phyloP scores from a whole-genome alignment of 2,888 invertebrate species.

The Galerucella nymphaeae region DNA sequence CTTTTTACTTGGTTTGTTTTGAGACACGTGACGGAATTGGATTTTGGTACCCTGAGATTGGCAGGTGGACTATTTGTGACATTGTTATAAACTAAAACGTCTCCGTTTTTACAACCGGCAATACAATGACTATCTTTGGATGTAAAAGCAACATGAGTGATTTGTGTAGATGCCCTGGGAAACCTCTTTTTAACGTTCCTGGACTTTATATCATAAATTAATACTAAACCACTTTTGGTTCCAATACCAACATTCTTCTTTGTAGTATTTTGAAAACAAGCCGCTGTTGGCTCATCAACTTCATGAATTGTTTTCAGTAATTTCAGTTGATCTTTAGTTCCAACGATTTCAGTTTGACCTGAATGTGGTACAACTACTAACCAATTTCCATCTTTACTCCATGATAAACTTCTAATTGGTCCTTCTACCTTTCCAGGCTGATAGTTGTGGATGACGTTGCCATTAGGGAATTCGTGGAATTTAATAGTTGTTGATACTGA shows the following conservation, averaged over 20 bases:
- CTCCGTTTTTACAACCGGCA: constrained; percentile 59
- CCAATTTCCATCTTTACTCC: constrained; percentile 63
- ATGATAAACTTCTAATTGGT: constrained; percentile 59
- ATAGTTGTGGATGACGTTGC: constrained; percentile 68
- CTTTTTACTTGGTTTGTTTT: constrained; percentile 57
- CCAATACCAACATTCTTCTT: constrained; percentile 59
- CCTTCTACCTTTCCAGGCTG: constrained; percentile 54
- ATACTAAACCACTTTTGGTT: constrained; percentile 57
- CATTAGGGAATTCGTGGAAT: constrained; percentile 68
- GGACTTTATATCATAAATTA: constrained; percentile 61
- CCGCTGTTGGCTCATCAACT: constrained; percentile 60
- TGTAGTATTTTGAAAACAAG: constrained; percentile 59
- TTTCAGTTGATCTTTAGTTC: constrained; percentile 58
- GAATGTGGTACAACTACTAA: constrained; percentile 59
- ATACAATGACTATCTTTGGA: constrained; percentile 60
- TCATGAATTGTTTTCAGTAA: constrained; percentile 58
- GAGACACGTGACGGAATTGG: constrained; percentile 56
- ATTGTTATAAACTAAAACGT: constrained; percentile 58
- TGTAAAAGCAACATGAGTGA: constrained; percentile 58
- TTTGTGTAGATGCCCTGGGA: constrained; percentile 52
- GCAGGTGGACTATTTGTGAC: constrained; percentile 54
- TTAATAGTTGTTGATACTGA: constrained; percentile 70
- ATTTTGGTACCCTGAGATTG: constrained; percentile 58
- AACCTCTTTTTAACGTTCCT: constrained; percentile 57
- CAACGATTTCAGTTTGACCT: constrained; percentile 60